Percentiles rank a stretch among this genome's conserved stretches.
phyloP scores from a whole-genome alignment of 2,888 invertebrate species.

The Troides oblongomaculatus region DNA sequence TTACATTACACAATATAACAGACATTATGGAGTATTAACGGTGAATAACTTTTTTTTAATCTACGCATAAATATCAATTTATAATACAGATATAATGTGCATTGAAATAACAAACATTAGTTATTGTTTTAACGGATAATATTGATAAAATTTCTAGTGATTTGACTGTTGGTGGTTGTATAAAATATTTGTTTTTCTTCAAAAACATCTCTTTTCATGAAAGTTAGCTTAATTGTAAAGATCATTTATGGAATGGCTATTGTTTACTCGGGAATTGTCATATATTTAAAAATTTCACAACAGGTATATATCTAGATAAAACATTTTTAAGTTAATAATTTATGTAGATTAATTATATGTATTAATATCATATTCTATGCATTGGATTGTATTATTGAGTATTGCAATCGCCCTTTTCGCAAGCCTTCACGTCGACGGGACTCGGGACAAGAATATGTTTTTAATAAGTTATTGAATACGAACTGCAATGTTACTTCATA shows the following conservation, averaged over 20 bases:
- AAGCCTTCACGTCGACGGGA: neutral
- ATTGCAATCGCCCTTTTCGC: constrained; percentile 27
- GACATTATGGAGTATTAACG: constrained; percentile 59
- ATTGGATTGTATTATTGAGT: constrained; percentile 21
- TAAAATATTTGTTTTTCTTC: constrained; percentile 1
- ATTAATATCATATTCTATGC: constrained; percentile 7
- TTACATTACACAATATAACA: constrained; percentile 53
- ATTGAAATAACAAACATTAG: constrained; percentile 31
- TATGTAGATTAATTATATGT: constrained; percentile 11
- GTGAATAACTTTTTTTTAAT: constrained; percentile 40
- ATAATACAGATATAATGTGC: constrained; percentile 36
- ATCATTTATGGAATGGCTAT: constrained; percentile 30
- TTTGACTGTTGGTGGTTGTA: constrained; percentile 14
- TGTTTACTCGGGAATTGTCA: constrained; percentile 4
- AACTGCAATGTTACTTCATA: no score
- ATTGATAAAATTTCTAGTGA: constrained; percentile 32
- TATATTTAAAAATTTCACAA: constrained; percentile 5
- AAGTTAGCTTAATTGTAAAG: constrained; percentile 8
- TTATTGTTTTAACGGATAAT: neutral
- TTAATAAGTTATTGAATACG: no score
- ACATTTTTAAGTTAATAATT: constrained; percentile 10
- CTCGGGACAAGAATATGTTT: no score
- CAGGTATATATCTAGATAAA: neutral
- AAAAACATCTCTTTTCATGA: neutral
- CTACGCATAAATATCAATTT: constrained; percentile 39